phyloP scores from a whole-genome alignment of 2,113 vertebrate genomes.

The Tachysurus fulvidraco region DNA sequence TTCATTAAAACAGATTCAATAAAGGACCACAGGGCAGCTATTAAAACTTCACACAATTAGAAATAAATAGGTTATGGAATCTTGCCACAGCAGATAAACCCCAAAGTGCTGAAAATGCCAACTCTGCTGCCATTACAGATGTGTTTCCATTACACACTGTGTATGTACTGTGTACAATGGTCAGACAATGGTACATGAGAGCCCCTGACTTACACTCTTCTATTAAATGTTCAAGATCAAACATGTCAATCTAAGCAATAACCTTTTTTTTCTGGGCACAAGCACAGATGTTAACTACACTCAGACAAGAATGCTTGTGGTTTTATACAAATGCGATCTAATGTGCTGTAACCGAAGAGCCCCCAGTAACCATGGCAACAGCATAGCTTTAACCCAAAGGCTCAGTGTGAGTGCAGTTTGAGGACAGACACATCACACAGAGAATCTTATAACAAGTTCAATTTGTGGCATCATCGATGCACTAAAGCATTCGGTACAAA shows the following conservation, averaged over 20 bases:
- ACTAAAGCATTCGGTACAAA: constrained; percentile 8
- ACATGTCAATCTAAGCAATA: not conserved
- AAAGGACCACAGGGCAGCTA: not conserved
- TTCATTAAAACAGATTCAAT: constrained; percentile 6
- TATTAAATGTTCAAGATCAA: not conserved
- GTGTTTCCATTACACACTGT: not conserved
- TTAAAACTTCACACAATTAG: not conserved
- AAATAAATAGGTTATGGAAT: constrained; percentile 5
- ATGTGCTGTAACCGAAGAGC: constrained; percentile 39
- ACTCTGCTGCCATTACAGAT: not conserved
- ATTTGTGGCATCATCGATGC: constrained; percentile 10
- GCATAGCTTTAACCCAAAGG: constrained; percentile 43
- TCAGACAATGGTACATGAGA: not conserved
- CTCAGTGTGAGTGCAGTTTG: constrained; percentile 46
- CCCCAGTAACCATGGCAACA: constrained; percentile 57
- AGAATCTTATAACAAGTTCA: not conserved
- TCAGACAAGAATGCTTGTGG: not conserved
- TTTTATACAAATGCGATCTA: constrained; percentile 58
- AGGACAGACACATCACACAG: constrained; percentile 18
- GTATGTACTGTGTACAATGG: not conserved
- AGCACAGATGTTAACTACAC: not conserved
- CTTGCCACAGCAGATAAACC: too few species aligned
- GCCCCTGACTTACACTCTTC: too few species aligned
- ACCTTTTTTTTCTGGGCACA: not conserved
- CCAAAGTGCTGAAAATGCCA: not conserved